These are phyloP conservation scores for Prorops nasuta DNA, from an alignment of 1,140 invertebrate species.

Conservation along the genomic window DNA sequence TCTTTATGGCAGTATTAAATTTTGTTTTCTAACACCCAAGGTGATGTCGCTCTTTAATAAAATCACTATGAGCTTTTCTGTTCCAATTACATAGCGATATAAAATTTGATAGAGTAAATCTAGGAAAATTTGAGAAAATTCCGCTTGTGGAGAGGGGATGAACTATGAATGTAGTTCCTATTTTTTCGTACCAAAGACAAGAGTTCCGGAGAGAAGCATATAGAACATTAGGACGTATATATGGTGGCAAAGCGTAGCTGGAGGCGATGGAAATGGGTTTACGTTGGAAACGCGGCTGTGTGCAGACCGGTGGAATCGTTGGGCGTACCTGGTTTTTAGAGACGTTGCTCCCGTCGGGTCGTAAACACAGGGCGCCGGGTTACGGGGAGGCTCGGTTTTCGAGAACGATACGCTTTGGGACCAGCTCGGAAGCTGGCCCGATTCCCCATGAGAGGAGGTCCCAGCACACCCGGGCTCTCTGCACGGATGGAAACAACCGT, in stretches of 20 bases:
- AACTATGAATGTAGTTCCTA: too few species aligned
- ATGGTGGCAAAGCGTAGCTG: too few species aligned
- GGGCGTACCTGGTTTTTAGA: slow-evolving; percentile 38
- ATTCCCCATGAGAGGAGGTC: slow-evolving; percentile 19
- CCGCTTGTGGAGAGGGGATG: slow-evolving; percentile 13
- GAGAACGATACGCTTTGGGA: slow-evolving; percentile 28
- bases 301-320: slow-evolving; percentile 31
- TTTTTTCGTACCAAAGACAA: too few species aligned
- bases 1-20: too few species aligned
- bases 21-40: too few species aligned
- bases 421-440: slow-evolving; percentile 30
- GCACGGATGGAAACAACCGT: too few species aligned
- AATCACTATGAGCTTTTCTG: too few species aligned
- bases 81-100: too few species aligned
- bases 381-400: slow-evolving; percentile 36
- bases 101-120: too few species aligned
- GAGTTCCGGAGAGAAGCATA: slow-evolving; percentile 19
- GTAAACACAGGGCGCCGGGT: slow-evolving; percentile 42
- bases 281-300: slow-evolving; percentile 25
- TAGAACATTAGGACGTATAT: background rate
- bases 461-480: too few species aligned
- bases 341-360: slow-evolving; percentile 41
- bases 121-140: slow-evolving; percentile 7
- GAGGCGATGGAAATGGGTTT: too few species aligned
- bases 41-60: too few species aligned